Base-by-base conservation (phyloP, 2,888 invertebrate genomes). In the Lithophane leautieri region DNA sequence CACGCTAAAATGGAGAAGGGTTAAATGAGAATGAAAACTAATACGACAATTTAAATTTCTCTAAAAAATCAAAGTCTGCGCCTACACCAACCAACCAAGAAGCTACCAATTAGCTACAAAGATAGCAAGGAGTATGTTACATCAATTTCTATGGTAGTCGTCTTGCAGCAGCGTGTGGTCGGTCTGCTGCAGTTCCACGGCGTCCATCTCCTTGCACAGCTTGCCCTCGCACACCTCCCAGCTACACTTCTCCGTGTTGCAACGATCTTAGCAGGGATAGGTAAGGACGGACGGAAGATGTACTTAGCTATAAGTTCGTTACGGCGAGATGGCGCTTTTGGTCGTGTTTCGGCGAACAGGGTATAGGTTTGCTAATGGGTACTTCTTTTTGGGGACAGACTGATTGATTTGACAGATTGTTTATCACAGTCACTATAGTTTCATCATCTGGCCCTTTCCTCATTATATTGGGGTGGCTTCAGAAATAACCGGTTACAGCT, bases 151-250 rank as follows among this genome's bases (percentile, higher is more conserved):
- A 19, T 80, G 84, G 85, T 90, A 91, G 71, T 88, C 86, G 63
- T 91, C 91, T 54, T 90, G 86, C 19, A 89, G 77, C 56, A 94
- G 90, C 62, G 90, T 81, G 56, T 93, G 93, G 82, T 91, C 89
- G 0, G 90, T 89, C 89, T 94, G 94, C 85, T 95, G 95, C 78
- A 95, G 89, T 84, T 96, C 95, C 14, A 96, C 80, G 4, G 94
- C 94, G 88, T 95, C 95, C 91, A 95, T 89, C 88, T 94, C 86
- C 91, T 96, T 96, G 91, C 96, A 96, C n/a, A 96, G 92, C 87
- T 95, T 96, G 78, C 96, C 96, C 78, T 95, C 94, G 91, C 96
- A 96, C 82, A 90, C 91, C 88, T 96, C 96, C 96, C 95, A 96
- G 86, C 93, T 94, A 90, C 96, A 96, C 89, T 95, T 94, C 91